Evolutionary conservation across 2,113 vertebrate species (phyloP).

Genomic region (Elephas maximus): DNA sequence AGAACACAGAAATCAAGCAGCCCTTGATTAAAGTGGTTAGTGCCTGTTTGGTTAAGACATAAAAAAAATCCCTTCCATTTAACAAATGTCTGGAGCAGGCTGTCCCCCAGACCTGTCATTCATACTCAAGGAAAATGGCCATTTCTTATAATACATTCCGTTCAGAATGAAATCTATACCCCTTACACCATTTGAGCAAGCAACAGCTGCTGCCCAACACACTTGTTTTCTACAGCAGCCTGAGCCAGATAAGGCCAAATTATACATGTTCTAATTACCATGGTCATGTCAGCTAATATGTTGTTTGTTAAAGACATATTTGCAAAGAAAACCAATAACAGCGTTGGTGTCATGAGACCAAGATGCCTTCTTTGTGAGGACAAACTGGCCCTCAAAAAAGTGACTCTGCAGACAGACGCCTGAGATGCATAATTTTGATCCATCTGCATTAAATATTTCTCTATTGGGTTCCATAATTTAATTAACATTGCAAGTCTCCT

Average conservation of each 20-base stretch:
- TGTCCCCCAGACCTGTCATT: conserved; percentile 62
- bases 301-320: conserved; percentile 60
- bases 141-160: conserved; percentile 33
- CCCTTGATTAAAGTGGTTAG: conserved; percentile 65
- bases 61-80: conserved; percentile 41
- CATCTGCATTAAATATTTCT: conserved; percentile 86
- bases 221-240: neutral
- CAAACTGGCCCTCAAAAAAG: conserved; percentile 64
- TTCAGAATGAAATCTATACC: conserved; percentile 66
- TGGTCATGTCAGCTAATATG: conserved; percentile 24
- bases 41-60: conserved; percentile 60
- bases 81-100: conserved; percentile 34
- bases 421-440: conserved; percentile 82
- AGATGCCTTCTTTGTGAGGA: conserved; percentile 16
- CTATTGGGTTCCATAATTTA: conserved; percentile 87
- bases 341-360: neutral
- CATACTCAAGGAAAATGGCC: conserved; percentile 46
- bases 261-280: neutral
- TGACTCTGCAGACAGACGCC: conserved; percentile 66
- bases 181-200: neutral
- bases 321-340: conserved; percentile 6
- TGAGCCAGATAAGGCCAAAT: neutral
- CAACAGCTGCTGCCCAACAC: neutral
- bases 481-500: conserved; percentile 89
- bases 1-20: conserved; percentile 41